Conservation (phyloP, 2,888 invertebrate species). For the Escarpia spicata region DNA sequence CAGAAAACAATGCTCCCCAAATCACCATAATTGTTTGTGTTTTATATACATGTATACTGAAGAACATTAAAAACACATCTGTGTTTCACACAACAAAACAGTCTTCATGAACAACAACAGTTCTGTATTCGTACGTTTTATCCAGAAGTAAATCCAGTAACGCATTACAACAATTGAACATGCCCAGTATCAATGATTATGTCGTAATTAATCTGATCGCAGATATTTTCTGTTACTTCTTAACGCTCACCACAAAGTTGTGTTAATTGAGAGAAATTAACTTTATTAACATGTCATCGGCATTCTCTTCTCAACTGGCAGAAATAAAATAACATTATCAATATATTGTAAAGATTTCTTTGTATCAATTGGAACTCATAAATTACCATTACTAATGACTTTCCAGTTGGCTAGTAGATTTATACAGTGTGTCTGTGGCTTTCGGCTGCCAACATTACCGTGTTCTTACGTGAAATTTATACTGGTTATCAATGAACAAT, state of each 20-base stretch:
- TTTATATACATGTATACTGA: background rate
- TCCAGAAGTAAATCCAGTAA: background rate
- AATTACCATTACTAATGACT: too few species aligned
- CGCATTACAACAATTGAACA: background rate
- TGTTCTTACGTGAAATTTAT: background rate
- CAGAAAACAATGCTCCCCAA: too few species aligned
- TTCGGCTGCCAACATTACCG: background rate
- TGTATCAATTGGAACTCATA: too few species aligned
- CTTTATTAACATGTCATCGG: background rate
- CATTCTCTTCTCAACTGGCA: background rate
- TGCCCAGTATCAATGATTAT: background rate
- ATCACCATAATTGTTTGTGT: background rate
- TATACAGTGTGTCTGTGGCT: too few species aligned
- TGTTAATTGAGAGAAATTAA: background rate
- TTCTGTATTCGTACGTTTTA: background rate
- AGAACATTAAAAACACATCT: background rate
- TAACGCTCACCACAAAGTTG: background rate
- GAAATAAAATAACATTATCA: too few species aligned
- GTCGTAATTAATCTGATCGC: background rate
- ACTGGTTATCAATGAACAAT: background rate
- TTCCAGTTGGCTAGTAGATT: too few species aligned
- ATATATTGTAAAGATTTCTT: too few species aligned
- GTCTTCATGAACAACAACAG: background rate
- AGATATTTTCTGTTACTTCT: background rate
- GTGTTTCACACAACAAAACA: background rate